A percentile compares a stretch with the other conserved stretches of the same genome.
Evolutionary conservation across 1,140 invertebrate species (phyloP).

Genomic region (Bombus cullumanus): DNA sequence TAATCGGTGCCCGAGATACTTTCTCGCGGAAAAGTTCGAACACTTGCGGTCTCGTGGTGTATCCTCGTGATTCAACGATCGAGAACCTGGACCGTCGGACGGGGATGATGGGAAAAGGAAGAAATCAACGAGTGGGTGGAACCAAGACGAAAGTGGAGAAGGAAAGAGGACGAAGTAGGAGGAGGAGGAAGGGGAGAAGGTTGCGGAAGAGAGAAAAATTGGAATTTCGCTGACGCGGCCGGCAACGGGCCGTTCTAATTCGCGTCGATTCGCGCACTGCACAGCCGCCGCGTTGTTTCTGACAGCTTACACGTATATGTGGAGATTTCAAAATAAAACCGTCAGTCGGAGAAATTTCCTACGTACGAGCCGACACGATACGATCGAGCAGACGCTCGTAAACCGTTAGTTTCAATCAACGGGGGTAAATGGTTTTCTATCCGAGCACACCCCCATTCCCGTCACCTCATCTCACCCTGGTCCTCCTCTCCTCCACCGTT

Average conservation of each 20-base stretch:
- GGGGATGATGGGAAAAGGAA: too few species aligned
- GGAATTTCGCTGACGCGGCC: slow-evolving; percentile 33
- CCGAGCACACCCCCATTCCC: background rate
- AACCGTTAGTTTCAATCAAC: slow-evolving; percentile 58
- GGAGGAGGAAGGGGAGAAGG: background rate
- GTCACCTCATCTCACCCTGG: too few species aligned
- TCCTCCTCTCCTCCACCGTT: slow-evolving; percentile 11
- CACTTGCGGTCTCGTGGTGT: background rate
- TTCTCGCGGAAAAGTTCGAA: background rate
- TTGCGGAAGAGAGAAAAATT: background rate
- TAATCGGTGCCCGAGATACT: slow-evolving; percentile 55
- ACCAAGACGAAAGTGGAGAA: background rate
- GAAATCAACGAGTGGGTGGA: too few species aligned
- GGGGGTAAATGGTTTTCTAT: slow-evolving; percentile 56
- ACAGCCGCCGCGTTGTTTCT: slow-evolving; percentile 48
- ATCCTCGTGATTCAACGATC: slow-evolving; percentile 49
- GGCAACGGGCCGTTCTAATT: slow-evolving; percentile 61
- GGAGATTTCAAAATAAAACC: slow-evolving; percentile 67
- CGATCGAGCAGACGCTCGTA: slow-evolving; percentile 55
- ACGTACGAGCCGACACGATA: slow-evolving; percentile 46
- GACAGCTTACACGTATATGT: slow-evolving; percentile 65
- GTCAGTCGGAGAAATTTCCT: slow-evolving; percentile 58
- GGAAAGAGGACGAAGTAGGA: too few species aligned
- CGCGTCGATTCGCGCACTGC: slow-evolving; percentile 54
- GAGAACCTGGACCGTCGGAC: background rate